phyloP scores from a whole-genome alignment of 2,888 invertebrate genomes.

The Oxystoma pomonae region DNA sequence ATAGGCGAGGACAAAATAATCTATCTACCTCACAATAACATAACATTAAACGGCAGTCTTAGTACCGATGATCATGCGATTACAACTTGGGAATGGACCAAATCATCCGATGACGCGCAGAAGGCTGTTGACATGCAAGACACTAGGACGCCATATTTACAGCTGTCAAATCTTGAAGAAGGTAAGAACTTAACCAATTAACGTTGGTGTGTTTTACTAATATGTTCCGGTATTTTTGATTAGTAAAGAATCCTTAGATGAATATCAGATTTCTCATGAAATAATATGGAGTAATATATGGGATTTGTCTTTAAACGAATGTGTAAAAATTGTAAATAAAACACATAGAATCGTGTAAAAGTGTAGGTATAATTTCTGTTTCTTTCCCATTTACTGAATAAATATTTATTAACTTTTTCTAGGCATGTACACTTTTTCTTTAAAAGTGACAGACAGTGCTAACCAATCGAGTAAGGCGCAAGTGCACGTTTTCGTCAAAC shows the following conservation, averaged over 20 bases:
- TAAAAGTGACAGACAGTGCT: conserved; percentile 89
- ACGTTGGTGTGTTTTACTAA: background rate
- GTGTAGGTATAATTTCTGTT: no score
- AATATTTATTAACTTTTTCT: background rate
- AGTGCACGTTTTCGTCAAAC: conserved; percentile 91
- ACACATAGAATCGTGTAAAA: no score
- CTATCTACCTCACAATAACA: conserved; percentile 81
- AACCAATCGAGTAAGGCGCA: conserved; percentile 79
- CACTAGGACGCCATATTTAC: conserved; percentile 82
- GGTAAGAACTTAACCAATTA: conserved; percentile 42
- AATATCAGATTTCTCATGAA: no score
- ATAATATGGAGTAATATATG: no score
- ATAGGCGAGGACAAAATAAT: conserved; percentile 82
- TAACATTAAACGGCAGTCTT: conserved; percentile 83
- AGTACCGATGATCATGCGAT: conserved; percentile 94
- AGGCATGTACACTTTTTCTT: conserved; percentile 85
- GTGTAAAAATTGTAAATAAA: no score
- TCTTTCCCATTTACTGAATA: no score
- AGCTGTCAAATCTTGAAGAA: conserved; percentile 83
- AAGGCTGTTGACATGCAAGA: conserved; percentile 96
- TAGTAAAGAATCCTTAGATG: no score
- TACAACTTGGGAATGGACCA: conserved; percentile 94
- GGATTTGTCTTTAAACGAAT: no score
- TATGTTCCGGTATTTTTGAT: no score
- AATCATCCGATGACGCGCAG: conserved; percentile 79